Conservation (phyloP, 2,888 invertebrate species). For the Epirrhoe alternata region DNA sequence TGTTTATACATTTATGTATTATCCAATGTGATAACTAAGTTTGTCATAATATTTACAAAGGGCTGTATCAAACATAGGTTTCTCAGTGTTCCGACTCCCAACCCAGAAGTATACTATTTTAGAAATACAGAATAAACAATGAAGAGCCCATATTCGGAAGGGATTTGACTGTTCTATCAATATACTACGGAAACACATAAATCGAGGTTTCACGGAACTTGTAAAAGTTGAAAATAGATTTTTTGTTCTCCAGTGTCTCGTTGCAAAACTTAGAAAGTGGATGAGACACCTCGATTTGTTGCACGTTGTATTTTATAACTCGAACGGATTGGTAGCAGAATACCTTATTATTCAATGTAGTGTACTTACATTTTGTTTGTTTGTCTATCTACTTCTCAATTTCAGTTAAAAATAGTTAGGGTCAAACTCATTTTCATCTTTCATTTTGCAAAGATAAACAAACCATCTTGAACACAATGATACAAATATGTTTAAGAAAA, state of each 20-base stretch:
- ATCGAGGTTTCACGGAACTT: conserved; percentile 51
- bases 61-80: conserved; percentile 19
- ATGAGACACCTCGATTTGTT: conserved; percentile 42
- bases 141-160: conserved; percentile 42
- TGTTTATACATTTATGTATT: neutral
- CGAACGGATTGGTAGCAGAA: neutral
- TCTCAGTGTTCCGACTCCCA: conserved; percentile 10
- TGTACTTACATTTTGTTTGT: neutral
- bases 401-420: neutral
- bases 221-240: conserved; percentile 60
- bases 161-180: conserved; percentile 49
- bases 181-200: conserved; percentile 52
- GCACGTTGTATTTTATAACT: conserved; percentile 30
- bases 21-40: conserved; percentile 1
- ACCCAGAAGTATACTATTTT: conserved; percentile 15
- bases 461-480: too few species aligned
- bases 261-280: conserved; percentile 31
- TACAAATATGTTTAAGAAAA: too few species aligned
- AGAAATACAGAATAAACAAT: conserved; percentile 37
- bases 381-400: neutral
- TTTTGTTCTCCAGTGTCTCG: conserved; percentile 48
- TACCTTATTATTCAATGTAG: neutral
- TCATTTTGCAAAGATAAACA: too few species aligned
- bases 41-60: conserved; percentile 17
- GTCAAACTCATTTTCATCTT: too few species aligned